phyloP scores from a whole-genome alignment of 2,113 vertebrate species.

The Balaenoptera acutorostrata region DNA sequence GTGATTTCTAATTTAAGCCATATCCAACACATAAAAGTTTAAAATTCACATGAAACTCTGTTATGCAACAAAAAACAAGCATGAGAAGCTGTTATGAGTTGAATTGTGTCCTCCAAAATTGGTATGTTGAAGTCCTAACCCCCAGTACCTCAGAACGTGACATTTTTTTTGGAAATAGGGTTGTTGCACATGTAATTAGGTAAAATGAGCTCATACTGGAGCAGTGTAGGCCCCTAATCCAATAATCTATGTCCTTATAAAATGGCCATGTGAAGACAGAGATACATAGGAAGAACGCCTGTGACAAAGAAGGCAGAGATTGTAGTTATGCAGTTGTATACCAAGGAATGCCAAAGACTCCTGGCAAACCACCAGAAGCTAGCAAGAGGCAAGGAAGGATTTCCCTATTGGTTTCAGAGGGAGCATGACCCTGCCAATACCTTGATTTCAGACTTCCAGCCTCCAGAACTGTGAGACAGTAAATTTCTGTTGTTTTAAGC shows the following conservation, averaged over 20 bases:
- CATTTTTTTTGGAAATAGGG: background rate
- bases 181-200: background rate
- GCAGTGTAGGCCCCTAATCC: background rate
- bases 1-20: background rate
- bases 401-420: background rate
- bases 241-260: background rate
- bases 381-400: background rate
- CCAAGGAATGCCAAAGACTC: background rate
- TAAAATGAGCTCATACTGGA: background rate
- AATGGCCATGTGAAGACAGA: slow-evolving; percentile 5
- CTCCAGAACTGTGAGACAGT: background rate
- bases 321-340: background rate
- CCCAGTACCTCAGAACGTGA: background rate
- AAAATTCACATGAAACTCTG: background rate
- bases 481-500: background rate
- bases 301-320: background rate
- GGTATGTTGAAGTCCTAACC: background rate
- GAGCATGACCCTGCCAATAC: background rate
- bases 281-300: background rate
- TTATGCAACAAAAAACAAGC: slow-evolving; percentile 10
- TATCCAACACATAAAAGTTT: background rate
- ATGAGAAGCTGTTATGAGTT: background rate
- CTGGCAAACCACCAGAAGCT: background rate
- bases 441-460: background rate
- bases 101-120: background rate